A percentile compares a stretch with the other conserved stretches of the same genome.
Conservation (phyloP, 2,797 vertebrate species). For the Orientallactaga sibirica region DNA sequence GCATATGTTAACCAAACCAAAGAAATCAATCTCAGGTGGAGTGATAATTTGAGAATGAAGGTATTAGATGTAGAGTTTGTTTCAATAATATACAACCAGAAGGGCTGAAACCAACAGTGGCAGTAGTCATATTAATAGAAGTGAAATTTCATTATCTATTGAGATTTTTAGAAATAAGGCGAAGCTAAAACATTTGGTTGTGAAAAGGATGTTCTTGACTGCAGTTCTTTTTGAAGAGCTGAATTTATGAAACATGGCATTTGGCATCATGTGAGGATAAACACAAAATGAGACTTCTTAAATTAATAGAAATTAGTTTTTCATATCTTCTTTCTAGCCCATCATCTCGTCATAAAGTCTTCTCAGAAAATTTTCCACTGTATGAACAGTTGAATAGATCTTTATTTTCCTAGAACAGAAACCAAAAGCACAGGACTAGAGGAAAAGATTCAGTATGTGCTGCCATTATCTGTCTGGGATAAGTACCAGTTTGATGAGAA, state of each 20-base stretch:
- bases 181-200: slow-evolving; percentile 5
- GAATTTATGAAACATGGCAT: neutral
- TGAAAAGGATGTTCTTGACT: neutral
- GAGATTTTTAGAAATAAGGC: slow-evolving; percentile 22
- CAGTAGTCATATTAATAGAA: neutral
- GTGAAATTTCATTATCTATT: neutral
- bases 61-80: neutral
- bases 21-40: no score
- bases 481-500: slow-evolving; percentile 70
- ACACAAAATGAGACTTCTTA: neutral
- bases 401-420: slow-evolving; percentile 56
- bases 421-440: neutral
- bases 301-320: neutral
- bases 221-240: neutral
- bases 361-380: slow-evolving; percentile 37
- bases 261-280: neutral
- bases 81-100: neutral
- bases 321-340: neutral
- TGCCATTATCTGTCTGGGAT: slow-evolving; percentile 48
- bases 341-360: neutral
- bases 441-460: slow-evolving; percentile 7
- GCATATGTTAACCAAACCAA: no score
- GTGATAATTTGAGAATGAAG: neutral
- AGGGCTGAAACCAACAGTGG: neutral
- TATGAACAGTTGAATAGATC: slow-evolving; percentile 33